Evolutionary conservation across 1,140 invertebrate genomes (phyloP), one percentile per base, ranked within the genome.

Genomic region (Aphelinus certus): DNA sequence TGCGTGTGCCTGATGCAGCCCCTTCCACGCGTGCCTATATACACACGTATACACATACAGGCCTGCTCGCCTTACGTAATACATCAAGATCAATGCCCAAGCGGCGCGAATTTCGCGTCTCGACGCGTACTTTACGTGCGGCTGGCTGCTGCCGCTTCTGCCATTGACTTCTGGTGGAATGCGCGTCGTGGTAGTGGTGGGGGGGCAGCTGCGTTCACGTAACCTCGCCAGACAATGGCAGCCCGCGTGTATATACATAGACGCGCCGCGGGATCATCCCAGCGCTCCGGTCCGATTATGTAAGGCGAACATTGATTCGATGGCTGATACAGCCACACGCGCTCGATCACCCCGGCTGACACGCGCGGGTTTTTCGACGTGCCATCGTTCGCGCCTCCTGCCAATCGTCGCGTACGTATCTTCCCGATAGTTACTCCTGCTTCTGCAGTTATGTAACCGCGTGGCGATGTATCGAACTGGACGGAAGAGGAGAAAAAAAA

Each of bases 81-180:
- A 48, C 56, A 71, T 75, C 73, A 71, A 75, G 73, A 75, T 75
- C 73, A 75, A 75, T 75, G 73, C 62, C 73, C 73, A 75, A 71
- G 73, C 10, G 6, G 42, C 65, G 80, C 73, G 76, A 73, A 75
- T 78, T 80, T 79, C 73, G 77, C 77, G 79, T 78, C 79, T 73
- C 69, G 71, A 77, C 75, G 75, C 78, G 63, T 42, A 9, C 45
- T 61, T 7, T 42, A 63, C 65, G 70, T 62, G 73, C 65, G 71
- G 65, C 64, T 75, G 73, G 76, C 70, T 74, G 73, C 77, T 46
- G 26, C 69, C 45, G 55, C 26, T 26, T 56, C 66, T 74, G 73
- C 66, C 66, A 78, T 81, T 78, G 79, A 79, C 80, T 79, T 79
- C 79, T 80, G 75, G 57, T 73, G 77, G 77, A 79, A 78, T 76